phyloP scores from a whole-genome alignment of 2,113 vertebrate genomes.

The Amphiprion percula region DNA sequence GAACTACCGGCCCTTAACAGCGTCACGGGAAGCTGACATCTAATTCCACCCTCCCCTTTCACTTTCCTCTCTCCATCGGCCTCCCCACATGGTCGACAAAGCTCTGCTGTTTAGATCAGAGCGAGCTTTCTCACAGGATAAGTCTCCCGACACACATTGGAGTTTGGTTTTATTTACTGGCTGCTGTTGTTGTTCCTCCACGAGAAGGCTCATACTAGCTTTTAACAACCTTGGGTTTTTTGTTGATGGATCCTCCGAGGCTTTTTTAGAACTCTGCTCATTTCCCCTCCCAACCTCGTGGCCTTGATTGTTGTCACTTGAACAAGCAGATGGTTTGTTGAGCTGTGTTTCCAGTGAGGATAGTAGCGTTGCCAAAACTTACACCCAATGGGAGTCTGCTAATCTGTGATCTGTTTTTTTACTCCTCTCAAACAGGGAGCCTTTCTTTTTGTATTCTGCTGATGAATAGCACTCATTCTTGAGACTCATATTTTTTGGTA shows the following conservation, averaged over 20 bases:
- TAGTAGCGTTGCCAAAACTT: slow-evolving; percentile 1
- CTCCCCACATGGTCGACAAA: slow-evolving; percentile 47
- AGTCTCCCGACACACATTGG: slow-evolving; percentile 60
- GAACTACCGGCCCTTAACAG: slow-evolving; percentile 43
- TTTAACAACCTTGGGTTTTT: slow-evolving; percentile 57
- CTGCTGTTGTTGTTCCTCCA: slow-evolving; percentile 69
- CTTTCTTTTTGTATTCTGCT: slow-evolving; percentile 24
- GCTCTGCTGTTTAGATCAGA: slow-evolving; percentile 40
- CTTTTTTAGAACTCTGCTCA: slow-evolving; percentile 40
- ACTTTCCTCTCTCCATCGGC: slow-evolving; percentile 2
- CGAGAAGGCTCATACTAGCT: slow-evolving; percentile 47
- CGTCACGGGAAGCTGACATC: slow-evolving; percentile 32
- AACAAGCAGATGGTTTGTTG: slow-evolving; percentile 45
- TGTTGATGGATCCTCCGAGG: slow-evolving; percentile 57
- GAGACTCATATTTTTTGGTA: slow-evolving; percentile 32
- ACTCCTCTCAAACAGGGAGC: slow-evolving; percentile 7
- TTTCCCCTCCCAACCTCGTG: slow-evolving; percentile 44
- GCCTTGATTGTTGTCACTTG: slow-evolving; percentile 55
- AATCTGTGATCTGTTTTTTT: neutral
- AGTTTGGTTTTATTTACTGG: slow-evolving; percentile 74
- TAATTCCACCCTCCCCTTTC: slow-evolving; percentile 18
- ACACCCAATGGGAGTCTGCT: neutral
- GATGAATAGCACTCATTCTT: slow-evolving; percentile 33
- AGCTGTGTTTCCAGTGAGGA: slow-evolving; percentile 5
- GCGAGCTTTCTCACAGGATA: slow-evolving; percentile 64